Base-by-base conservation (phyloP, 2,113 vertebrate species). In the Semnornis frantzii region DNA sequence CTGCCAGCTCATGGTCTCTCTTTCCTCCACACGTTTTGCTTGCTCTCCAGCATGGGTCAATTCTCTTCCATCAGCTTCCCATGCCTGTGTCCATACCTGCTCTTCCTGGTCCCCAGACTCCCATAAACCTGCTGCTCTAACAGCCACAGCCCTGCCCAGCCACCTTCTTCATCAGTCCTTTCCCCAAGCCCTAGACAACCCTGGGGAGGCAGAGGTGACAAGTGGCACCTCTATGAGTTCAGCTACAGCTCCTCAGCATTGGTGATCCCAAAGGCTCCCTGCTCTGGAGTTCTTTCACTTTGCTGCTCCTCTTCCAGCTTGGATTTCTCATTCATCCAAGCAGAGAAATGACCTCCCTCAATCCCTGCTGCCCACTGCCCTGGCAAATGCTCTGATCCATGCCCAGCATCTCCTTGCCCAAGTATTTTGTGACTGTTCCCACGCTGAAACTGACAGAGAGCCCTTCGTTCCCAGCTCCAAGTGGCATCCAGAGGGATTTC, bases 21-120 rank as follows among this genome's bases (percentile, higher is more conserved):
- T 75, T n/a, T 66, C 21, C 60, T 66, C 58, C 1, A 0, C 1
- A 2, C 7, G 46, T 39, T 75, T 42, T 20, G 27, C 1, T 89
- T 54, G 28, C 42, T 19, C 31, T 48, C 50, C 27, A 31, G 48
- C 2, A 7, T 20, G 18, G 33, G 21, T 44, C 85, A 57, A 1
- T 37, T 66, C 55, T 33, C 11, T n/a, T 91, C 64, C 23, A 2
- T 2, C 3, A 25, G 13, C 39, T 60, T 69, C 57, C 48, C 74
- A 4, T 0, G 8, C 9, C 39, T 21, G 14, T 1, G 2, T 44
- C 66, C 30, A 2, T 33, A 2, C 23, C 24, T 3, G 18, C n/a
- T 39, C 60, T 83, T 37, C 50, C 3, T 3, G 12, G 54, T 34
- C 33, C 34, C 10, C 0, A 1, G 58, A 48, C 4, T 37, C 68